These are phyloP conservation scores for Oreortyx pictus DNA, from an alignment of 2,797 vertebrate species.

Conservation along the genomic window DNA sequence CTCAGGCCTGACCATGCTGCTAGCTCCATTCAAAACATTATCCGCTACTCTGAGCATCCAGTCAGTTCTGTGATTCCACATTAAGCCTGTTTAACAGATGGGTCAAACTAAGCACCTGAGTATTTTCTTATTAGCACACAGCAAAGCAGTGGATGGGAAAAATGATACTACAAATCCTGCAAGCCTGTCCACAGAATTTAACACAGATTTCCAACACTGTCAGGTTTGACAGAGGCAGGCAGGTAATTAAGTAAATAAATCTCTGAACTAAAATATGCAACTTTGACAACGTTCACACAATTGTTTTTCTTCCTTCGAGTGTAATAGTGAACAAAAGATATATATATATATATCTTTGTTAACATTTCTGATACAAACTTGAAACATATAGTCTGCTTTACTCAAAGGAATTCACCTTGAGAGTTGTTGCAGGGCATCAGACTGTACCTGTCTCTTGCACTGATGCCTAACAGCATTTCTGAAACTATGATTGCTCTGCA, in stretches of 20 bases:
- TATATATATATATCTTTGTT: neutral
- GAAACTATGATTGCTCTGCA: constrained; percentile 14
- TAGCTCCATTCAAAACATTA: neutral
- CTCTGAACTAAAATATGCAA: neutral
- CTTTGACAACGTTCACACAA: neutral
- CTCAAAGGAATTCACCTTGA: constrained; percentile 4
- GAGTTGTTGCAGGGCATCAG: neutral
- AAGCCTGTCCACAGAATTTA: neutral
- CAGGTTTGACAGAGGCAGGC: neutral
- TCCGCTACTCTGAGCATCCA: neutral
- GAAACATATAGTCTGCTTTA: neutral
- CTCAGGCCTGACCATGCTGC: neutral
- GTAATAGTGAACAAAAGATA: neutral
- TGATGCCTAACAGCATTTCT: neutral
- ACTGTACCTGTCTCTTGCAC: neutral
- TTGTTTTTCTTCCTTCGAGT: neutral
- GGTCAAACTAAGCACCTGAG: neutral
- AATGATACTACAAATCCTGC: neutral
- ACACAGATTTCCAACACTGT: neutral
- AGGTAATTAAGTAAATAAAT: neutral
- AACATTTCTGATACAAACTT: neutral
- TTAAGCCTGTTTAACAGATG: neutral
- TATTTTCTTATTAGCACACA: neutral
- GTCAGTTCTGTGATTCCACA: neutral
- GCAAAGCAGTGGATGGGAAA: neutral